These are phyloP conservation scores for Leptinotarsa rubiginosa DNA, from an alignment of 2,888 invertebrate genomes.

Conservation along the genomic window DNA sequence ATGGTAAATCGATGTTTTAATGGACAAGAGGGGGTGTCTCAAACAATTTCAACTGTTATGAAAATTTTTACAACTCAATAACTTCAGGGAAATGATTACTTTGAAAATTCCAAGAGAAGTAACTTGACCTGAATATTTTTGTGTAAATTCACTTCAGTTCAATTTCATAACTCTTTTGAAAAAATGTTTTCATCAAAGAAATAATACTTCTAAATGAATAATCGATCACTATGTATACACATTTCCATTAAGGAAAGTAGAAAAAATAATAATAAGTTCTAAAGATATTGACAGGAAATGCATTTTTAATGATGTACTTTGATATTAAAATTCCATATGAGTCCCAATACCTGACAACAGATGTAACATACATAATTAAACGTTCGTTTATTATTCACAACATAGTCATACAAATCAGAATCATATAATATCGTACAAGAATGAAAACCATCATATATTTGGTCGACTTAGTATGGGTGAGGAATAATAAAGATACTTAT, in stretches of 20 bases:
- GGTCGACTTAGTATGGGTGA: conserved; percentile 28
- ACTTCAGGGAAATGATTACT: too few relatives aligned
- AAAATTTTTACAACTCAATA: too few relatives aligned
- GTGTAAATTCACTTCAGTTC: not conserved
- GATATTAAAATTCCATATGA: conserved; percentile 50
- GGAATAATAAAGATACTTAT: conserved; percentile 25
- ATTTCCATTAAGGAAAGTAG: conserved; percentile 27
- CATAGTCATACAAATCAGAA: conserved; percentile 53
- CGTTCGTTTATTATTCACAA: conserved; percentile 53
- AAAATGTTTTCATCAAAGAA: not conserved
- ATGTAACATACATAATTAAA: conserved; percentile 53
- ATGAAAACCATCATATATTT: conserved; percentile 28
- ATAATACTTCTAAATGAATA: not conserved
- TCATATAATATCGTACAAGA: conserved; percentile 24
- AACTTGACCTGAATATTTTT: too few relatives aligned
- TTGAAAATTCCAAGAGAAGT: too few relatives aligned
- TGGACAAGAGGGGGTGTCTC: too few relatives aligned
- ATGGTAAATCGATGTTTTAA: too few relatives aligned
- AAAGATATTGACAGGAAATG: conserved; percentile 53
- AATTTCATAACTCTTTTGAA: not conserved
- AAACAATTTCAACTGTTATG: too few relatives aligned
- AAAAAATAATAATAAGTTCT: conserved; percentile 40
- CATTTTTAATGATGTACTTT: conserved; percentile 51
- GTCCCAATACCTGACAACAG: conserved; percentile 49
- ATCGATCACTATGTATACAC: conserved; percentile 6